Percentiles rank a stretch among this genome's conserved stretches.
phyloP scores from a whole-genome alignment of 2,888 invertebrate genomes.

The Cheilosia grossa region DNA sequence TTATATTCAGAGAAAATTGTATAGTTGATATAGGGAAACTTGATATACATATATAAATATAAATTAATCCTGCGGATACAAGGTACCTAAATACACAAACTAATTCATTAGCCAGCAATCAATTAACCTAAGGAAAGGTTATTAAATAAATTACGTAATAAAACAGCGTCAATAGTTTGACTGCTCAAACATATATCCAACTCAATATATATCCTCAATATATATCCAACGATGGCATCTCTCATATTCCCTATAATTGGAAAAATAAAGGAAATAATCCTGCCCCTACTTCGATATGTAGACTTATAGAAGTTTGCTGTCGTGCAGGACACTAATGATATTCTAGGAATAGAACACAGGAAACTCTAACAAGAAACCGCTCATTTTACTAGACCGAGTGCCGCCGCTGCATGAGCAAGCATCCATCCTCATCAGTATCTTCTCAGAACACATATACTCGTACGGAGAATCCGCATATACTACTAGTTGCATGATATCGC shows the following conservation, averaged over 20 bases:
- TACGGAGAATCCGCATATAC: neutral
- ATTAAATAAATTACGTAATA: neutral
- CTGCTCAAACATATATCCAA: slow-evolving; percentile 28
- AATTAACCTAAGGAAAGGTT: neutral
- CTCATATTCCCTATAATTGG: slow-evolving; percentile 15
- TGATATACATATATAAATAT: too few relatives aligned
- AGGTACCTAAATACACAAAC: too few relatives aligned
- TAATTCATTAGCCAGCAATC: too few relatives aligned
- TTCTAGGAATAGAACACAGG: neutral
- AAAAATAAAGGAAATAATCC: neutral
- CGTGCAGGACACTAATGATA: slow-evolving; percentile 26
- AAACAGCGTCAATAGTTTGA: slow-evolving; percentile 7
- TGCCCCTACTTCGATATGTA: neutral
- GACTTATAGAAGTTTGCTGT: slow-evolving; percentile 11
- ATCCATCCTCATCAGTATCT: slow-evolving; percentile 1
- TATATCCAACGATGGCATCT: slow-evolving; percentile 21
- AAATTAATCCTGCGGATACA: too few relatives aligned
- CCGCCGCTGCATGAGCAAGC: slow-evolving; percentile 1
- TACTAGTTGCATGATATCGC: slow-evolving; percentile 64
- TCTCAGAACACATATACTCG: neutral
- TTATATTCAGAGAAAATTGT: too few relatives aligned
- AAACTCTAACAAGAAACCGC: neutral
- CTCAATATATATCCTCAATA: too few relatives aligned
- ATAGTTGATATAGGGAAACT: too few relatives aligned
- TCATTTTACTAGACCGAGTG: neutral